These are phyloP conservation scores for Oreochromis tanganicae DNA, from an alignment of 2,113 vertebrate genomes.

Conservation along the genomic window DNA sequence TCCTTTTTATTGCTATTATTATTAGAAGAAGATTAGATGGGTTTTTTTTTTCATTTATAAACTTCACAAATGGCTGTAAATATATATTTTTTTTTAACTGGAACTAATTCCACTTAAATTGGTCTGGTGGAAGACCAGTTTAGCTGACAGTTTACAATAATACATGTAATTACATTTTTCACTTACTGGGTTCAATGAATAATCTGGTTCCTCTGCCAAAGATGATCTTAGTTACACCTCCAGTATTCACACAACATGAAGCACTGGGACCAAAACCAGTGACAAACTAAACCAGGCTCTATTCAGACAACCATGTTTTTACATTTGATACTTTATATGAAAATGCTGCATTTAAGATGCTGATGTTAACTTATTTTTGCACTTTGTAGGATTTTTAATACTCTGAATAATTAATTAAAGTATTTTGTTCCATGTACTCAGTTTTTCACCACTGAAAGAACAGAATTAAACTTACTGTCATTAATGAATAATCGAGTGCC, in stretches of 20 bases:
- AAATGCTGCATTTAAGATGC: background rate
- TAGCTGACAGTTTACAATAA: background rate
- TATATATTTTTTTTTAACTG: background rate
- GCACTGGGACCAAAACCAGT: fast-evolving
- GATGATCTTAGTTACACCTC: fast-evolving
- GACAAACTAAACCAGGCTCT: fast-evolving
- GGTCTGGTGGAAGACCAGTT: fast-evolving
- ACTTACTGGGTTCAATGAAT: background rate
- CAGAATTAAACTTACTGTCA: background rate
- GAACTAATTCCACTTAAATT: fast-evolving
- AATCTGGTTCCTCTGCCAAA: background rate
- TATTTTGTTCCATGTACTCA: fast-evolving
- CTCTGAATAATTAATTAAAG: background rate
- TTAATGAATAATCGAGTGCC: fast-evolving
- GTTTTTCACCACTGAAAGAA: fast-evolving
- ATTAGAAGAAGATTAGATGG: background rate
- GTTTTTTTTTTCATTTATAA: fast-evolving
- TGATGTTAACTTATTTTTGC: fast-evolving
- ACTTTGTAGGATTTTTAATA: background rate
- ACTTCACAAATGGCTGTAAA: fast-evolving
- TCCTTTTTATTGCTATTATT: background rate
- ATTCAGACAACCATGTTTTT: fast-evolving
- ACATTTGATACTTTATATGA: background rate
- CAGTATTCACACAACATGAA: background rate
- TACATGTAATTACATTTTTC: background rate